Conservation (phyloP, 23 tunicate genomes). For the Ascidia mentula region DNA sequence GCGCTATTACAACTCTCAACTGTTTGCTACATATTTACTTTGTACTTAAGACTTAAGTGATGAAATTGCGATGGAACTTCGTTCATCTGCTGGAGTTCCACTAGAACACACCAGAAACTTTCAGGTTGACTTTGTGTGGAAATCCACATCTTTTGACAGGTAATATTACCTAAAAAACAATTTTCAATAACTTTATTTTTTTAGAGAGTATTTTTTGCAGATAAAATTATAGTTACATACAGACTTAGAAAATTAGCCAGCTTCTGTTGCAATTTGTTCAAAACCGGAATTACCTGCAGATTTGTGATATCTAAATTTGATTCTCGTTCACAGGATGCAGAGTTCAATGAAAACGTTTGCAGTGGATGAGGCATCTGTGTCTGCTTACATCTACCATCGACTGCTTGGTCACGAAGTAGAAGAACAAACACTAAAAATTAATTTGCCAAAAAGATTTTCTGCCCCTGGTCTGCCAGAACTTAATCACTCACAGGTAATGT, state of each 20-base stretch:
- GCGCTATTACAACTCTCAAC: too few relatives aligned
- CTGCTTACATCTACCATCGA: slow-evolving; percentile 89
- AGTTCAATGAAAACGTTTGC: slow-evolving; percentile 97
- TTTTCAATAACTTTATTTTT: background rate
- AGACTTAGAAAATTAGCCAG: too few relatives aligned
- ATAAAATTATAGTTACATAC: too few relatives aligned
- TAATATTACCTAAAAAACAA: background rate
- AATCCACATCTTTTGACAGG: slow-evolving; percentile 98
- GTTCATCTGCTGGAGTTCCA: slow-evolving; percentile 80
- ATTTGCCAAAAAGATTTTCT: slow-evolving; percentile 86
- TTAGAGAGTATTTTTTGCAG: background rate
- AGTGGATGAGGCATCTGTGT: slow-evolving; percentile 94
- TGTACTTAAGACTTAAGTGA: slow-evolving; percentile 70
- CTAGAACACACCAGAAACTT: slow-evolving; percentile 80
- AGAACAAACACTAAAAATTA: slow-evolving; percentile 85
- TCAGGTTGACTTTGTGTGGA: slow-evolving; percentile 97
- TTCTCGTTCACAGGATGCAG: slow-evolving; percentile 63
- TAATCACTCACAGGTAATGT: slow-evolving; percentile 97
- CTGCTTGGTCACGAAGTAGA: slow-evolving; percentile 94
- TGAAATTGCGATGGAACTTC: slow-evolving; percentile 94
- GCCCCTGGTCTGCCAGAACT: slow-evolving; percentile 97
- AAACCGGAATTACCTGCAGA: too few relatives aligned
- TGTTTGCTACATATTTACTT: background rate
- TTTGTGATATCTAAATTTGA: too few relatives aligned
- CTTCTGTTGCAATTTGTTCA: too few relatives aligned